phyloP scores from a whole-genome alignment of 2,113 vertebrate species.

The Piaya cayana region DNA sequence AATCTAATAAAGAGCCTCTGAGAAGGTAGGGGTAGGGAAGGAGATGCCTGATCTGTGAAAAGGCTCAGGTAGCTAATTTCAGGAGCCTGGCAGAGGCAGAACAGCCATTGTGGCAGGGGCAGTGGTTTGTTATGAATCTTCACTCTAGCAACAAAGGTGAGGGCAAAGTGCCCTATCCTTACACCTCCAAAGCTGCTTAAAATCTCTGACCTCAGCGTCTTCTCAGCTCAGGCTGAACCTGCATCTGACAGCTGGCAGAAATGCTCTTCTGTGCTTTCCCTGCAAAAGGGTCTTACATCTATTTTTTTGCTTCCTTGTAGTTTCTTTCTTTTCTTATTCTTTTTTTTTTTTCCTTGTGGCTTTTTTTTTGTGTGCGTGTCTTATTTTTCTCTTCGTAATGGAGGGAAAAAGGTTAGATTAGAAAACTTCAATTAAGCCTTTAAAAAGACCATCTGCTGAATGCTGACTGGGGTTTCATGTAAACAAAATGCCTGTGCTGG shows the following conservation, averaged over 20 bases:
- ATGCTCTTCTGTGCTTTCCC: not conserved
- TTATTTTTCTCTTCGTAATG: conserved; percentile 43
- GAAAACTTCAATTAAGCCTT: conserved; percentile 76
- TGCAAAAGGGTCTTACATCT: conserved; percentile 8
- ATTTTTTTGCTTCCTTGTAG: conserved; percentile 20
- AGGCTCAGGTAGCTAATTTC: conserved; percentile 20
- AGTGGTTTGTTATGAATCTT: not conserved
- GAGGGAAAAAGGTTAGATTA: conserved; percentile 66
- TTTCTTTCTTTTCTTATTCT: not conserved
- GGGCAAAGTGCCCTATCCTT: not conserved
- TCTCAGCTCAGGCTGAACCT: not conserved
- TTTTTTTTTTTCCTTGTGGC: not conserved
- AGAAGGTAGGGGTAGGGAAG: not conserved
- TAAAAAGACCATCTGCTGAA: conserved; percentile 78
- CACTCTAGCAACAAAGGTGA: not conserved
- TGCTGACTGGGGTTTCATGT: conserved; percentile 84
- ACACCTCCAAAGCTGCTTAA: not conserved
- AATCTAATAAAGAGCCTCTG: conserved; percentile 14
- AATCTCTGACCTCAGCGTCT: not conserved
- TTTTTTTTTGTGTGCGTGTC: not conserved
- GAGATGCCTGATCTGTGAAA: not conserved
- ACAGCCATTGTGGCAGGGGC: accelerated
- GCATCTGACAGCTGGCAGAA: not conserved
- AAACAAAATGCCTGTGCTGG: conserved; percentile 84
- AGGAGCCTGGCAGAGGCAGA: not conserved